phyloP scores from a whole-genome alignment of 2,113 vertebrate species.

The Nothoprocta pentlandii region DNA sequence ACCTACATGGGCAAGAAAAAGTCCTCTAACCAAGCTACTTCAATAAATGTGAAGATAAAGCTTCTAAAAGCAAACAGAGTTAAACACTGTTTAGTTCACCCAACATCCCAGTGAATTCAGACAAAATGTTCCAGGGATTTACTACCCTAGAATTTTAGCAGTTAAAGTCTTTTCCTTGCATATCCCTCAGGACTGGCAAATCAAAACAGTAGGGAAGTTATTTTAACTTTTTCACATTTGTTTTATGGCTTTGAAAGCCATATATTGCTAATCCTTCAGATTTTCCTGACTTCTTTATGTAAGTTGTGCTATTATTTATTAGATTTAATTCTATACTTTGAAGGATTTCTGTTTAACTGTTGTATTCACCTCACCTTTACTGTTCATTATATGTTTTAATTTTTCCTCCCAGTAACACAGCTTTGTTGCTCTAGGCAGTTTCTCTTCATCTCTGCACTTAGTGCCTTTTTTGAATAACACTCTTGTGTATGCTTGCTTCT shows the following conservation, averaged over 20 bases:
- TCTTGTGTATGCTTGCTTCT: rapidly evolving
- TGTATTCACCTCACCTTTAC: background rate
- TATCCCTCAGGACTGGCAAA: background rate
- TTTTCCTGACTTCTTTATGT: background rate
- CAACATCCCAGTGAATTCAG: background rate
- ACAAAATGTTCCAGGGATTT: background rate
- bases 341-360: background rate
- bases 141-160: background rate
- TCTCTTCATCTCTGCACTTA: background rate
- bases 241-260: background rate
- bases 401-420: background rate
- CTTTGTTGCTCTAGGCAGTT: background rate
- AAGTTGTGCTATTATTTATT: background rate
- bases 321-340: background rate
- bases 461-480: background rate
- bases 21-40: background rate
- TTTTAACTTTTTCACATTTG: background rate
- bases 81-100: background rate
- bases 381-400: background rate
- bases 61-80: background rate
- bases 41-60: background rate
- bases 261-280: background rate
- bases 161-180: background rate
- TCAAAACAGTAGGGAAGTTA: background rate
- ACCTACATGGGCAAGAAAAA: background rate